Percentiles rank a stretch among this genome's conserved stretches.
phyloP scores from a whole-genome alignment of 2,113 vertebrate genomes.

The Pteronura brasiliensis region DNA sequence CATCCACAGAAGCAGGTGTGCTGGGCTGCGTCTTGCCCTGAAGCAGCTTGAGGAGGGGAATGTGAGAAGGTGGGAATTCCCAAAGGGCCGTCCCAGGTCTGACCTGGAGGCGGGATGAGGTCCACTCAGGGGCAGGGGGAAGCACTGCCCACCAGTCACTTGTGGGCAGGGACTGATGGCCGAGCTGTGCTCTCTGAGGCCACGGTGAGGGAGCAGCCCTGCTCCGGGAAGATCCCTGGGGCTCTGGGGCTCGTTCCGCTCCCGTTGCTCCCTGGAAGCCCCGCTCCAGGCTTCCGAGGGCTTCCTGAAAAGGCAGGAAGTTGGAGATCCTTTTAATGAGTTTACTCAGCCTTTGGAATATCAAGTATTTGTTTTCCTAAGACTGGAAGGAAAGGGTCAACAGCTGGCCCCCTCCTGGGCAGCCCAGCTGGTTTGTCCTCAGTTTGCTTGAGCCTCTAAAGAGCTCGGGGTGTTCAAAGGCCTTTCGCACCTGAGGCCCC shows the following conservation, averaged over 20 bases:
- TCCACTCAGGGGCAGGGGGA: no score
- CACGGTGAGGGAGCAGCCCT: not conserved
- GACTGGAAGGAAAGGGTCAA: conserved; percentile 65
- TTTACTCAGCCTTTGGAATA: conserved; percentile 55
- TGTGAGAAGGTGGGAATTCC: accelerated
- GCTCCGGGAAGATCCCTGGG: not conserved
- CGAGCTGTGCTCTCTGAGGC: accelerated
- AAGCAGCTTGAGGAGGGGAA: accelerated
- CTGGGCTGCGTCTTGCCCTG: accelerated
- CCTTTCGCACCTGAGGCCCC: conserved; percentile 82
- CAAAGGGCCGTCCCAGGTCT: no score
- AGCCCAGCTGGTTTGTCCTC: conserved; percentile 62
- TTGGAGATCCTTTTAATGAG: conserved; percentile 63
- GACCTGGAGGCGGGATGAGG: not conserved
- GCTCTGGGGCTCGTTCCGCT: accelerated
- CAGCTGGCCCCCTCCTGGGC: conserved; percentile 44
- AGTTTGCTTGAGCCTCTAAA: conserved; percentile 49
- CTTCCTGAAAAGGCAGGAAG: conserved; percentile 33
- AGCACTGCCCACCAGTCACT: accelerated
- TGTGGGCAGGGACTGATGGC: accelerated
- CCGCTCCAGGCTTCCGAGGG: not conserved
- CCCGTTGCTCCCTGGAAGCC: not conserved
- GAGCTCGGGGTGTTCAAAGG: conserved; percentile 78
- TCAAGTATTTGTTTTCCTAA: conserved; percentile 71
- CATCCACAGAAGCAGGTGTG: accelerated